phyloP scores from a whole-genome alignment of 2,888 invertebrate species.

The Netelia inedita region DNA sequence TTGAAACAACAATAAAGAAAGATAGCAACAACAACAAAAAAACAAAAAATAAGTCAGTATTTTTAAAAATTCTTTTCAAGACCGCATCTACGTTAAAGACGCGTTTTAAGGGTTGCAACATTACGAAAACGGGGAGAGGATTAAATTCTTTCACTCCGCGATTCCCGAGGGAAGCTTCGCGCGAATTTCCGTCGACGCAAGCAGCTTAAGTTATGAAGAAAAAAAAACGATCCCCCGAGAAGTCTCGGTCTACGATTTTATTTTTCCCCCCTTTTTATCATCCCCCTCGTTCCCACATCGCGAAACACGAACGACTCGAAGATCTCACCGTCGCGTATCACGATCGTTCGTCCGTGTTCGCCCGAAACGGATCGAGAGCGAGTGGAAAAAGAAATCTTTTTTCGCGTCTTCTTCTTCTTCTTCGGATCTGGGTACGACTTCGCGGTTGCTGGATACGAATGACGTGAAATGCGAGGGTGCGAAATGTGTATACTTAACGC shows the following conservation, averaged over 20 bases:
- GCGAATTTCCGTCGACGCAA: constrained; percentile 79
- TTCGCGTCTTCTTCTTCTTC: constrained; percentile 46
- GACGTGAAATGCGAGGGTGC: constrained; percentile 63
- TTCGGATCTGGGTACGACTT: constrained; percentile 22
- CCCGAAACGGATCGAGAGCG: constrained; percentile 55
- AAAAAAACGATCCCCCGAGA: constrained; percentile 67
- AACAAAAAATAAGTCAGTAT: not conserved
- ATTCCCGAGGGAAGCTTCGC: constrained; percentile 80
- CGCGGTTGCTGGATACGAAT: constrained; percentile 39
- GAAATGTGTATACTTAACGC: constrained; percentile 68
- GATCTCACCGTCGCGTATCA: constrained; percentile 65
- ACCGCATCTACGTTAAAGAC: not conserved
- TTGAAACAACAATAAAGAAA: constrained; percentile 4
- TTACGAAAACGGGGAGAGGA: constrained; percentile 32
- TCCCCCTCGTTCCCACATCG: constrained; percentile 61
- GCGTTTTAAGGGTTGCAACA: constrained; percentile 43
- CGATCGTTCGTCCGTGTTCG: constrained; percentile 80
- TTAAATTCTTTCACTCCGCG: constrained; percentile 53
- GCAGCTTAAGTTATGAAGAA: constrained; percentile 80
- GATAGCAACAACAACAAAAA: no score
- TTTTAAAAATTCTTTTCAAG: not conserved
- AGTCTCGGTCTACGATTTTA: constrained; percentile 68
- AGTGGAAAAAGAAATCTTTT: constrained; percentile 53
- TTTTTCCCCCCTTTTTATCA: constrained; percentile 64
- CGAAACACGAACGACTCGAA: constrained; percentile 69